Evolutionary conservation across 2,888 invertebrate species (phyloP), one percentile per base, ranked within the genome.

Genomic region (Bembecia ichneumoniformis): DNA sequence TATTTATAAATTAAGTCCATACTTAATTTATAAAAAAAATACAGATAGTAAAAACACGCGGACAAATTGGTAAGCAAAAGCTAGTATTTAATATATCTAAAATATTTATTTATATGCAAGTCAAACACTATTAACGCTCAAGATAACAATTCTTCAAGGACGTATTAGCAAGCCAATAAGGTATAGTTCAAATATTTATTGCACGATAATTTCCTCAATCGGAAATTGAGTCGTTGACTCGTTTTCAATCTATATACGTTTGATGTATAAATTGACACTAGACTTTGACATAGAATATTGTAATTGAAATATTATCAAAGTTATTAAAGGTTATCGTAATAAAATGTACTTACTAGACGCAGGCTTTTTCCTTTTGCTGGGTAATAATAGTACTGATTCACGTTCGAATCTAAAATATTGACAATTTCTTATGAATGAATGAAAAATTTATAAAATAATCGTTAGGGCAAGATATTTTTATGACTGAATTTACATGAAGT

Each of bases 211-310:
- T 13, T 28, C 9, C 13, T 40, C 40, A n/a, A 40, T 77, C 74
- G 58, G 60, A 73, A 76, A 68, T 62, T 66, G 78, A 69, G 84
- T 83, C 87, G 79, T 81, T 82, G 86, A 86, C 86, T 80, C 62
- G 64, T 50, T 16, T 75, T 77, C 82, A 76, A 68, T 79, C 74
- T 76, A 75, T 76, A 75, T 75, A 75, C 73, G 73, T 66, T 60
- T 66, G 69, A 66, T 70, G 69, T 67, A 60, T n/a, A n/a, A n/a
- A n/a, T n/a, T n/a, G n/a, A n/a, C n/a, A n/a, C 61, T 47, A 45
- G 44, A 44, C 44, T 13, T 15, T 16, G 7, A 44, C 44, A 16
- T 44, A 16, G 15, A 17, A 44, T 44, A 44, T 14, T 44, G 44
- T 44, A 44, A 14, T 15, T 44, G 44, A 15, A 44, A 11, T 14